Evolutionary conservation across 2,888 invertebrate species (phyloP), one percentile per base, ranked within the genome.

Genomic region (Auanema freiburgensis): DNA sequence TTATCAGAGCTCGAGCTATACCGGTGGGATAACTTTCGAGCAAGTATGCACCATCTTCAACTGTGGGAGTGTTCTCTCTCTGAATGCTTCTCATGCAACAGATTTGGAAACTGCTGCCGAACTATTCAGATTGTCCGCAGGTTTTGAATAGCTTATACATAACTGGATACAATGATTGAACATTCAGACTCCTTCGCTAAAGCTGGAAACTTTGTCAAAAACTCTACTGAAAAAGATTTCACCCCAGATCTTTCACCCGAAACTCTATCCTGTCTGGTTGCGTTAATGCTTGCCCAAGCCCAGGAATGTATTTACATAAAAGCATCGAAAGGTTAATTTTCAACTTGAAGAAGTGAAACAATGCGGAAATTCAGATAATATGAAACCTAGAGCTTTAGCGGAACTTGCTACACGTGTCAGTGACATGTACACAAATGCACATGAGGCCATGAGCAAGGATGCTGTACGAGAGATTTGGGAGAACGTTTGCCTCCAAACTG

Each of bases 291-390:
- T 52, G 96, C 98, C 16, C 97, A 99, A 86, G 97, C 94, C 10
- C 98, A 99, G 86, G 98, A 98, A 87, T 91, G 93, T 72, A 92
- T 97, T 85, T 92, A 93, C 54, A 89, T 91, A 83, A 99, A 99
- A 87, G 95, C 96, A 49, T 84, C 84, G 21, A 83, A 84, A 72
- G 86, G 87, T 86, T 67, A 23, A 14, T 14, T 40, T 11, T 16
- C 40, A 16, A 21, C 5, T 12, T 14, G 21, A 24, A 2, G 6
- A 43, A 25, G 6, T 18, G 4, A 33, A 33, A 33, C 4, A 33
- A 8, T 33, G n/a, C 24, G 5, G 2, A 16, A 3, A 10, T 84
- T 57, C 85, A 91, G 93, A 95, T 85, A 90, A 90, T 77, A 96
- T 96, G 95, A 98, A 96, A 85, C 92, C 94, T 83, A 89, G 88